Base-by-base conservation (phyloP, 1,140 invertebrate species). In the Thaumetopoea pityocampa region DNA sequence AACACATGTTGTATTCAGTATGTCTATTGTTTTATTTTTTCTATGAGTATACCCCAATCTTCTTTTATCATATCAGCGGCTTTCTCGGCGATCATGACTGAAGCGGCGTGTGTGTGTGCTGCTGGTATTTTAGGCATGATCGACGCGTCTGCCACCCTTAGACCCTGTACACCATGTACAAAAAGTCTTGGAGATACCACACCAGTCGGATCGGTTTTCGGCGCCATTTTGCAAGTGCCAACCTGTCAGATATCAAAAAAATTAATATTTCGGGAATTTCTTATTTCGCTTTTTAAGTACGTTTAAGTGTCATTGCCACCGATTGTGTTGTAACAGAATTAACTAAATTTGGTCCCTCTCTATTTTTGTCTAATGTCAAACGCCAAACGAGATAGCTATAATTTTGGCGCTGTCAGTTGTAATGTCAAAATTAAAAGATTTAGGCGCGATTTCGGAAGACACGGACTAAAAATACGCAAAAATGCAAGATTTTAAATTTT, bases 191-290 rank as follows among this genome's bases (percentile, higher is more conserved):
- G 90, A 68, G 96, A 93, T 0, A 96, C 93, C 0, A 97, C 95
- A 0, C 94, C 91, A 59, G 89, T 89, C 0, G 89, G 90, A 59
- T 96, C 94, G 0, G 47, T 78, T 1, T 77, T 45, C 2, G 92
- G 90, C 0, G 93, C 94, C 95, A 97, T 97, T 81, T 95, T 95
- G 20, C 92, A 92, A 0, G 91, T 93, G 4, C 94, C 92, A 1
- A 91, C 72, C 80, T 84, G 54, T 16, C n/a, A n/a, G n/a, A n/a
- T n/a, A n/a, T n/a, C n/a, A n/a, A 55, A 40, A 52, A 12, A 36
- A 34, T 16, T 27, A 19, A 10, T 3, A 9, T 45, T 44, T 7
- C 20, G 24, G 15, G n/a, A 11, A 23, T 14, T n/a, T 37, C 10
- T 14, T 4, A 19, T 19, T 19, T 19, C 7, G 18, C 4, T 4